A percentile compares a stretch with the other conserved stretches of the same genome.
These are phyloP conservation scores for Gobio occitaniae DNA, from an alignment of 2,797 vertebrate genomes.

Conservation along the genomic window DNA sequence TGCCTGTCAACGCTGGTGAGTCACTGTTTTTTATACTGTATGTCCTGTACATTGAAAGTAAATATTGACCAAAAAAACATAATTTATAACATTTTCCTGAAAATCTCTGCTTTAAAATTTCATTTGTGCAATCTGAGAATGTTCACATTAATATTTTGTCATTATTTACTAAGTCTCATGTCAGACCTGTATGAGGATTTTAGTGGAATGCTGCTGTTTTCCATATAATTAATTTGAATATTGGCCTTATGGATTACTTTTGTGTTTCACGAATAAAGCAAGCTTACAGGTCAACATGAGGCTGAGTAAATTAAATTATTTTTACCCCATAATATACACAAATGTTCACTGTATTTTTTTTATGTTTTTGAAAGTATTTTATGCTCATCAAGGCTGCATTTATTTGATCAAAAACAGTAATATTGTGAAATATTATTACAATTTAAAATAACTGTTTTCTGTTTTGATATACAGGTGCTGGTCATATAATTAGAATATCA, in stretches of 20 bases:
- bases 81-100: neutral
- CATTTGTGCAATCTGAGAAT: neutral
- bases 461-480: neutral
- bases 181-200: neutral
- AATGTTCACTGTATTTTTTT: too few relatives aligned
- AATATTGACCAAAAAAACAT: neutral
- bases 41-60: neutral
- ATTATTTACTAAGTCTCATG: neutral
- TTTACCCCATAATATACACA: neutral
- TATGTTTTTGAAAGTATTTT: neutral
- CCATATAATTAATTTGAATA: neutral
- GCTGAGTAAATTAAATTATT: neutral
- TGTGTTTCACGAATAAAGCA: neutral
- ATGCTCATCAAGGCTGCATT: neutral
- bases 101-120: neutral
- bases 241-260: neutral
- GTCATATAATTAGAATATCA: too few relatives aligned
- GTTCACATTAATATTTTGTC: neutral
- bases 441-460: neutral
- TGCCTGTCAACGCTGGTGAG: conserved; percentile 87
- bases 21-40: conserved; percentile 14
- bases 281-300: neutral
- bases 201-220: neutral
- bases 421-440: neutral
- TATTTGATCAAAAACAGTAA: neutral